Percentiles rank a stretch among this genome's conserved stretches.
Conservation (phyloP, 2,888 invertebrate genomes). For the Monopis laevigella region DNA sequence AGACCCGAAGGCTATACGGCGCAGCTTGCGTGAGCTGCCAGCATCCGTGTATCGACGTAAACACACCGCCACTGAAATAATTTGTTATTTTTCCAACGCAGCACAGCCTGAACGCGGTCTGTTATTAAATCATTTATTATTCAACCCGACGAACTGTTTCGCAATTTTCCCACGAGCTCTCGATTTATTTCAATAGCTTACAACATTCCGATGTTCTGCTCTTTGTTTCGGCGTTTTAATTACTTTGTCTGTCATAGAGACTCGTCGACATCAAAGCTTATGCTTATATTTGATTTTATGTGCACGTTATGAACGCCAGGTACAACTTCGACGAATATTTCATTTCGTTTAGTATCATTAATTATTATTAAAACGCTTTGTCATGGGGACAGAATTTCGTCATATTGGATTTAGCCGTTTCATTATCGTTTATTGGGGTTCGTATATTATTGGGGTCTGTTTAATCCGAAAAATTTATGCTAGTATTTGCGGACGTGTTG, state of each 20-base stretch:
- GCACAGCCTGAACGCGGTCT: slow-evolving; percentile 48
- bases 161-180: slow-evolving; percentile 56
- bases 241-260: slow-evolving; percentile 1
- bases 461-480: no score
- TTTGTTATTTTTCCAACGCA: slow-evolving; percentile 59
- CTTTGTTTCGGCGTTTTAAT: slow-evolving; percentile 8
- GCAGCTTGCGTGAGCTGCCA: slow-evolving; percentile 6
- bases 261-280: neutral
- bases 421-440: no score
- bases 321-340: no score
- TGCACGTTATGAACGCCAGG: no score
- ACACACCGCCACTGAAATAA: slow-evolving; percentile 44
- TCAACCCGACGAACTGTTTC: slow-evolving; percentile 62
- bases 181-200: slow-evolving; percentile 12
- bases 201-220: neutral
- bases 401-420: no score
- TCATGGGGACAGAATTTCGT: no score
- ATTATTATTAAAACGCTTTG: no score
- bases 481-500: no score
- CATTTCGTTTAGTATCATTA: no score
- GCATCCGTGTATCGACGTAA: slow-evolving; percentile 1
- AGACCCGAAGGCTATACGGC: slow-evolving; percentile 2
- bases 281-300: no score
- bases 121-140: slow-evolving; percentile 68
- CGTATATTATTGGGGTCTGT: no score